Base-by-base conservation (phyloP, 2,888 invertebrate species). In the Cephus rjabovi region DNA sequence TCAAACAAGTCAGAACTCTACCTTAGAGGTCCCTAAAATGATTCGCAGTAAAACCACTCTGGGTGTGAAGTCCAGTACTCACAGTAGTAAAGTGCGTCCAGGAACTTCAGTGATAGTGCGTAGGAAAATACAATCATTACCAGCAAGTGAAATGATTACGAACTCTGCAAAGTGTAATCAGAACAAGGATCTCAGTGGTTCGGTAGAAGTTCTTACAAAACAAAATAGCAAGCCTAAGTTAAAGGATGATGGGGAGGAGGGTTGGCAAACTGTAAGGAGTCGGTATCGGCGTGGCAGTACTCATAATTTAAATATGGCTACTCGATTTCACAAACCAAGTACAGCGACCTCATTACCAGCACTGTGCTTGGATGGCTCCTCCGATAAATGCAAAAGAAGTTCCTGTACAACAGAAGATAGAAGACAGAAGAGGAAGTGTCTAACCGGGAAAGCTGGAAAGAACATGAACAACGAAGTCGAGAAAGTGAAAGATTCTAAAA, bases 191-290 rank as follows among this genome's bases (percentile, higher is more conserved):
- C 88, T 81, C 84, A 92, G 75, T 82, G 91, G 81, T 83, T 90
- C 87, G 77, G 89, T 86, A 34, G 92, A 83, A 85, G 87, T 85
- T 83, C 89, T 79, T 75, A 77, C 37, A 69, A 78, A 69, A 74
- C 76, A 56, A 75, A 70, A n/a, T 12, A 75, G n/a, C 33, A 74
- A 11, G 11, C 70, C 23, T 1, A 74, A 75, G 92, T 79, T 90
- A 83, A 86, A 83, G 88, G 87, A 89, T 78, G 87, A 90, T 75
- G 82, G 81, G 30, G 70, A 69, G 70, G 96, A 96, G 84, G 98
- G 98, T 0, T 98, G 98, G 98, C 94, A 97, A 82, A 98, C 97
- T 0, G 98, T 98, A 0, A 95, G 97, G 86, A 95, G 96, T 74
- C 94, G 95, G 69, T 93, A 93, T 1, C 93, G 96, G 35, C 93